A percentile compares a stretch with the other conserved stretches of the same genome.
phyloP scores from a whole-genome alignment of 2,113 vertebrate genomes.

The Elephantulus edwardii region DNA sequence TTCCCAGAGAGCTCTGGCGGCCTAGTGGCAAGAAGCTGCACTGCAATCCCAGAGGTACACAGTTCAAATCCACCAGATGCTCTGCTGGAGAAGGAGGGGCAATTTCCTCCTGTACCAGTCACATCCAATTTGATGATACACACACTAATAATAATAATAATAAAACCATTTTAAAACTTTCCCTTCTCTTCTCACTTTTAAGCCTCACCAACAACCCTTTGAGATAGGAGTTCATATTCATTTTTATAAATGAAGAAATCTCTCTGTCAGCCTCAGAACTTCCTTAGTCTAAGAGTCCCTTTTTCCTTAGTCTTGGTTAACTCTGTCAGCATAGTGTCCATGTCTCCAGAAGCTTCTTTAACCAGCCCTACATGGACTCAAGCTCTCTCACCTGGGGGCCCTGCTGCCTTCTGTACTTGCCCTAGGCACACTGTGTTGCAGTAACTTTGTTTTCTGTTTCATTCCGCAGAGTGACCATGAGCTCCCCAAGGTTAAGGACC shows the following conservation, averaged over 20 bases:
- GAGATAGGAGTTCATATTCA: background rate
- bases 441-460: background rate
- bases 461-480: rapidly evolving
- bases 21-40: no score
- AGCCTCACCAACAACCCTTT: background rate
- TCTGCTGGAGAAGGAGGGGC: no score
- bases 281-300: background rate
- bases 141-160: no score
- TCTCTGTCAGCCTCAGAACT: background rate
- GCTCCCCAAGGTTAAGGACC: background rate
- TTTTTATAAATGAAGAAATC: rapidly evolving
- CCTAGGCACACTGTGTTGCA: rapidly evolving
- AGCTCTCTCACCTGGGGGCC: background rate
- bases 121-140: no score
- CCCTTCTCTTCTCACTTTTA: background rate
- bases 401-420: background rate
- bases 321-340: background rate
- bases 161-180: no score
- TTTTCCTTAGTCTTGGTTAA: background rate
- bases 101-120: no score
- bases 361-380: background rate
- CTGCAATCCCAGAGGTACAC: no score
- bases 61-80: no score
- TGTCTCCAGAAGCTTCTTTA: background rate
- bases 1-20: no score